These are phyloP conservation scores for Sorex fumeus DNA, from an alignment of 2,113 vertebrate genomes.

Conservation along the genomic window DNA sequence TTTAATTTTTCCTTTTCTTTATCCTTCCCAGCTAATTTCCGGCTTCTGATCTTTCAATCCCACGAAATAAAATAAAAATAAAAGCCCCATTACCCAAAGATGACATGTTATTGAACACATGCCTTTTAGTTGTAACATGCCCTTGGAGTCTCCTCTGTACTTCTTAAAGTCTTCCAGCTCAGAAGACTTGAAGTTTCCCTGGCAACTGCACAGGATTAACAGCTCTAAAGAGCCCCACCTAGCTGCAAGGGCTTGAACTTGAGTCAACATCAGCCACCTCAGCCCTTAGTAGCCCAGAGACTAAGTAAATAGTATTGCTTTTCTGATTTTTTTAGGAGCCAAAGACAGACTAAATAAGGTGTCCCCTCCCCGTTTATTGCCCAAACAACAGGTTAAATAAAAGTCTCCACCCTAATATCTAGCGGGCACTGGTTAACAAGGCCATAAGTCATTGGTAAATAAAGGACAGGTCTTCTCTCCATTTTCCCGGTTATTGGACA, in stretches of 20 bases:
- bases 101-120: constrained; percentile 79
- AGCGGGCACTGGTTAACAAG: constrained; percentile 81
- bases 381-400: constrained; percentile 84
- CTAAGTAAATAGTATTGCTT: constrained; percentile 84
- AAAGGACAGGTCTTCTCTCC: constrained; percentile 79
- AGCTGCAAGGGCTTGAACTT: constrained; percentile 82
- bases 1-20: constrained; percentile 75
- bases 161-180: constrained; percentile 75
- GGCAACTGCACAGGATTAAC: constrained; percentile 83
- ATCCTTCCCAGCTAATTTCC: constrained; percentile 84
- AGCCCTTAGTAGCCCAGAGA: constrained; percentile 78
- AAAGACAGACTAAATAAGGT: constrained; percentile 77
- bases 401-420: constrained; percentile 76
- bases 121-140: constrained; percentile 77
- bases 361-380: constrained; percentile 79
- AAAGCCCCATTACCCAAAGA: constrained; percentile 77
- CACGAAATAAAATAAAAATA: constrained; percentile 84
- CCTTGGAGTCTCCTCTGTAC: constrained; percentile 39
- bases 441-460: constrained; percentile 82
- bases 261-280: constrained; percentile 85
- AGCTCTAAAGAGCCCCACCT: constrained; percentile 85
- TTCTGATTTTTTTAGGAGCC: constrained; percentile 80
- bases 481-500: constrained; percentile 81
- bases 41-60: constrained; percentile 81
- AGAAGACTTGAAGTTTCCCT: constrained; percentile 79